Percentiles rank a stretch among this genome's conserved stretches.
Conservation (phyloP, 2,797 vertebrate genomes). For the Diplodus puntazzo region DNA sequence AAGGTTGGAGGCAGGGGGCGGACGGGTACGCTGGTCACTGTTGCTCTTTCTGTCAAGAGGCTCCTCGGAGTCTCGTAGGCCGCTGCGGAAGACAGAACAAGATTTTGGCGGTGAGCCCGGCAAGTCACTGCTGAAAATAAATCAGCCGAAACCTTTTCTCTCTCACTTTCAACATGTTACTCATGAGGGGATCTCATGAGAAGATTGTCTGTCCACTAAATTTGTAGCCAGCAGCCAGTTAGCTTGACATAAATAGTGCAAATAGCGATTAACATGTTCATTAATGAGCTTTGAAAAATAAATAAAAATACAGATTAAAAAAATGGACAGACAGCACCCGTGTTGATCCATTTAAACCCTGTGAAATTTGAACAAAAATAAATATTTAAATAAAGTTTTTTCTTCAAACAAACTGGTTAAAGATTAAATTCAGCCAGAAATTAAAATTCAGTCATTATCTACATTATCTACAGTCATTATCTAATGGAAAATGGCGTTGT, state of each 20-base stretch:
- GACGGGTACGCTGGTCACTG: fast-evolving
- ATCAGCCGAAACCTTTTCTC: neutral
- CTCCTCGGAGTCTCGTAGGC: constrained; percentile 7
- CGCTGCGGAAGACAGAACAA: constrained; percentile 32
- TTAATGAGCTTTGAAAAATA: no score
- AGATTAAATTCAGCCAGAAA: no score
- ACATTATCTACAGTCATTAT: no score
- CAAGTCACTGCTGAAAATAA: neutral
- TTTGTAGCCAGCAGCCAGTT: neutral
- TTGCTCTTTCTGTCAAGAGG: neutral
- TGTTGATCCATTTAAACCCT: no score
- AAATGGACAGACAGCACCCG: no score
- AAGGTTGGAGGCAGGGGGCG: neutral
- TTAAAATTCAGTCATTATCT: no score
- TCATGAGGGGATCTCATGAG: neutral
- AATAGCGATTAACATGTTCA: neutral
- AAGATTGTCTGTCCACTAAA: neutral
- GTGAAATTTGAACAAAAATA: no score
- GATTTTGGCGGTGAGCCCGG: constrained; percentile 3
- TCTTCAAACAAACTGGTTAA: no score
- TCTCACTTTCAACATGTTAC: neutral
- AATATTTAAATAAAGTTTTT: no score
- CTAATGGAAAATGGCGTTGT: no score
- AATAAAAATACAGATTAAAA: no score
- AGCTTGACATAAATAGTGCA: neutral